Base-by-base conservation (phyloP, 1,140 invertebrate species). In the Drosophila pruinosa region DNA sequence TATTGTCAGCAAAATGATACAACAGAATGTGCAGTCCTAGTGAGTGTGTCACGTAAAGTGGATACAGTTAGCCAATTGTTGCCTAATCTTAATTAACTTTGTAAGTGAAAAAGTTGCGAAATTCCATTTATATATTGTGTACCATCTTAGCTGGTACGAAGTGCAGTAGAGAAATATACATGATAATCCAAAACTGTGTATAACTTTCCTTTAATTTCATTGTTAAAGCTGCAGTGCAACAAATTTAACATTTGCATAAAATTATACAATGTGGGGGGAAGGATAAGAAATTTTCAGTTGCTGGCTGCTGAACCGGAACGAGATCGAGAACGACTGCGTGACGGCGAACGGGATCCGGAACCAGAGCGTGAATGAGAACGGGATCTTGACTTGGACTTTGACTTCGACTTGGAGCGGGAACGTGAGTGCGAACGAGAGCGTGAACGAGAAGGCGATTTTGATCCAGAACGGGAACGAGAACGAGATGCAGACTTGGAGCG, bases 1-100 rank as follows among this genome's bases (percentile, higher is more conserved):
- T 1, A 92, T 95, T 24, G 92, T 95, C 12, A 91, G 92, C 5
- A 91, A 93, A 59, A 92, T 93, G 91, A 94, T 95, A 56, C 81
- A 89, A 22, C 75, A 92, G 59, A 63, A 88, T 67, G 43, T 79
- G 4, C n/a, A 41, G 0, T 68, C 31, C n/a, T 4, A 34, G 2
- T 34, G 31, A 34, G 50, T n/a, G 7, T 19, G 14, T 17, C 28
- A 48, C 4, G 17, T 5, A 31, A 19, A 12, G 1, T 21, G 3
- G 26, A 57, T 19, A 21, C 39, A 54, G 6, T 12, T 53, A 67
- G 41, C 43, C 61, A 71, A 52, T 65, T 65, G 61, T 65, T 71
- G 53, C 45, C 53, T 71, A 65, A 43, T 71, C 41, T 48, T 71
- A 68, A 54, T 48, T 71, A 68, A 59, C 28, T 41, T 43, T 38